Evolutionary conservation across 2,113 vertebrate genomes (phyloP).

Genomic region (Smithornis capensis): DNA sequence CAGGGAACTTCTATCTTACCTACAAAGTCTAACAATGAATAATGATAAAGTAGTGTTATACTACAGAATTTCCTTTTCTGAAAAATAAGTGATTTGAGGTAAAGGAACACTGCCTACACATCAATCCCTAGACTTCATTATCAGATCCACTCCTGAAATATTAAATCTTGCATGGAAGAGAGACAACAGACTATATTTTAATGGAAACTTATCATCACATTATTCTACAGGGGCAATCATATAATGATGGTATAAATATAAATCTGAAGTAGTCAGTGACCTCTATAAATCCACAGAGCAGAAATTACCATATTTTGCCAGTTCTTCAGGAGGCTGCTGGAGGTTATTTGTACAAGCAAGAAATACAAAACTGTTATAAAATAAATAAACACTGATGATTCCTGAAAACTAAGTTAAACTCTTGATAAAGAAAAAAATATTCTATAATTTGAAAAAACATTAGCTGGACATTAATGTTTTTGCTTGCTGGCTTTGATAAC

Average conservation of each 20-base stretch:
- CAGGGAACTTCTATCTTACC: neutral
- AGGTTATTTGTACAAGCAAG: neutral
- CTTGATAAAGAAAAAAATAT: neutral
- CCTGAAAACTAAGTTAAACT: neutral
- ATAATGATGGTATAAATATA: neutral
- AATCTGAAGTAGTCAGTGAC: neutral
- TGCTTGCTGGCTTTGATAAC: neutral
- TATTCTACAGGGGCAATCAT: neutral
- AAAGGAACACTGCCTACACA: neutral
- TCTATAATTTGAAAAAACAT: neutral
- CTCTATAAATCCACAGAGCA: neutral
- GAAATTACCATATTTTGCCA: neutral
- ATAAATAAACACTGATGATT: neutral
- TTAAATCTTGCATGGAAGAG: neutral
- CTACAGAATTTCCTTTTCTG: neutral
- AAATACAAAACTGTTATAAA: neutral
- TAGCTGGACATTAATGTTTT: neutral
- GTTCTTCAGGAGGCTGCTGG: neutral
- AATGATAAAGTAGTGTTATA: neutral
- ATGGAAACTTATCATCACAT: neutral
- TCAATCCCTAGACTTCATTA: neutral
- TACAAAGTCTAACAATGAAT: neutral
- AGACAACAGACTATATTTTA: neutral
- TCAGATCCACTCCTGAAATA: neutral
- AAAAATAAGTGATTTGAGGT: neutral